Conservation (phyloP, 1,140 invertebrate genomes). For the Campoletis sonorensis region DNA sequence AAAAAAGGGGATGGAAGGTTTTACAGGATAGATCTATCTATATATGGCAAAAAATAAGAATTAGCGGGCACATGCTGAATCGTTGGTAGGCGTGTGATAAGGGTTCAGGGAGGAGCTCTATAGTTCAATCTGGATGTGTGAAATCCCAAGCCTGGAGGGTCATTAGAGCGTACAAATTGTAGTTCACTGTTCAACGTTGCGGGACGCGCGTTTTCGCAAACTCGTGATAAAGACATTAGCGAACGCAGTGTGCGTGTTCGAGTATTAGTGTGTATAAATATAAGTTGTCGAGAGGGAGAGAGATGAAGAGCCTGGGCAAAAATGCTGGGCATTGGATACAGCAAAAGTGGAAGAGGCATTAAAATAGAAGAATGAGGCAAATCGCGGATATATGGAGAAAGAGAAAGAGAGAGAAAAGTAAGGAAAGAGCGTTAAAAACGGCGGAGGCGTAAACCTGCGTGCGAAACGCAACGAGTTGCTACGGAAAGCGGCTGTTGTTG, state of each 20-base stretch:
- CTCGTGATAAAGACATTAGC: slow-evolving; percentile 70
- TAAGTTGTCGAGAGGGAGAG: not conserved
- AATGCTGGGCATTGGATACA: slow-evolving; percentile 40
- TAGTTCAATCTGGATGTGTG: slow-evolving; percentile 47
- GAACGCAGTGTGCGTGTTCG: slow-evolving; percentile 19
- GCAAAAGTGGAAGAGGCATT: slow-evolving; percentile 41
- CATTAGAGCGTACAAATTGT: slow-evolving; percentile 56
- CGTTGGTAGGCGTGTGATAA: slow-evolving; percentile 36
- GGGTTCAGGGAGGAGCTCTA: not conserved
- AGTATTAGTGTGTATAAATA: not conserved
- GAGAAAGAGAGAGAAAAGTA: slow-evolving; percentile 9
- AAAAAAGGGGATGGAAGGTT: not conserved
- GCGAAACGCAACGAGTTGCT: slow-evolving; percentile 61
- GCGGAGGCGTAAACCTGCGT: slow-evolving; percentile 55
- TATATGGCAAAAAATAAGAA: slow-evolving; percentile 30
- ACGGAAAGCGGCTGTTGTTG: slow-evolving; percentile 46
- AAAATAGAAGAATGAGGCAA: slow-evolving; percentile 27
- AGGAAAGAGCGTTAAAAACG: slow-evolving; percentile 18
- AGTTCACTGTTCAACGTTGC: slow-evolving; percentile 31
- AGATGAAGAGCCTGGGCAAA: not conserved
- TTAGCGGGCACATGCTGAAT: slow-evolving; percentile 32
- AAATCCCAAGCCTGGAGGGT: slow-evolving; percentile 51
- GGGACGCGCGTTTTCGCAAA: slow-evolving; percentile 42
- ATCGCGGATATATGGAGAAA: not conserved
- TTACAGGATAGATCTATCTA: not conserved